Base-by-base conservation (phyloP, 2,888 invertebrate species). In the Hetaerina titia region DNA sequence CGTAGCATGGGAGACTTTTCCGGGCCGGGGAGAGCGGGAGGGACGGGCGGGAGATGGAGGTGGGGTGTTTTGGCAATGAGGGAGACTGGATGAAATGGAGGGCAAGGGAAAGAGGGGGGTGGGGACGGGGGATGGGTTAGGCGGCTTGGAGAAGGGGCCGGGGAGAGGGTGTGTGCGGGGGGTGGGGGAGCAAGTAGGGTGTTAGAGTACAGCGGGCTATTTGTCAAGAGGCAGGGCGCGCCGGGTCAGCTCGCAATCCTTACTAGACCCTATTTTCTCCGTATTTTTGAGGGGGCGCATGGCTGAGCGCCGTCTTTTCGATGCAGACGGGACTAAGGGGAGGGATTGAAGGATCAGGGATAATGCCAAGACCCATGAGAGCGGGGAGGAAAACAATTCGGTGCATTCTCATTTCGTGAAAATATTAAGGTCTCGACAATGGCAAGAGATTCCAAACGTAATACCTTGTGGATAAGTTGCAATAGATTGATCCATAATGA, bases 51-150 rank as follows among this genome's bases (percentile, higher is more conserved):
- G 74, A 94, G 94, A 95, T 94, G 94, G 95, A 95, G 94, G 95
- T 95, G 95, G 95, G 92, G 95, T 95, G 95, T 95, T 95, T 95
- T 92, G 94, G 94, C 95, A 95, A 89, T 94, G 95, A 95, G 94
- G 89, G 69, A 58, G 69, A n/a, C 15, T 57, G 57, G 89, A 89
- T 89, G 89, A 58, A 89, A 89, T 89, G 89, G 89, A 89, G 89
- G 89, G 57, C 45, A 92, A 95, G 90, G 56, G 89, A 94, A 94
- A 90, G 95, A 58, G 95, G 95, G 95, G 94, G 94, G 95, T 95
- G 81, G 95, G 95, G 74, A 58, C 94, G 95, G 90, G 95, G 95
- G 95, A 94, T 95, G 95, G 95, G 90, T 95, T 89, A 94, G 95
- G 94, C 90, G 94, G 87, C 95, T 95, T 94, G 95, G 63, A 94